Conservation (phyloP, 2,888 invertebrate genomes). For the Chrysotoxum bicinctum region DNA sequence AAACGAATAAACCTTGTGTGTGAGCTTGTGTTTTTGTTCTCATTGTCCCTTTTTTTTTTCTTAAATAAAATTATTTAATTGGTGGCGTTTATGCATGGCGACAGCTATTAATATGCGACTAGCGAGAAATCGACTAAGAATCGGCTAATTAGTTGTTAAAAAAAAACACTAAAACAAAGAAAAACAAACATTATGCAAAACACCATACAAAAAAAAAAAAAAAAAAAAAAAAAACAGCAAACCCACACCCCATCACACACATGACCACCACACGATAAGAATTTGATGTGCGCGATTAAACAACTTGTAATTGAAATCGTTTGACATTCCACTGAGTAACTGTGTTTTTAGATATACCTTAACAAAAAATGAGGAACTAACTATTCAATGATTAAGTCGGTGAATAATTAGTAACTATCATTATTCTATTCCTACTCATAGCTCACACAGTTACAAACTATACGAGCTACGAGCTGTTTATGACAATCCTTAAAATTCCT, state of each 20-base stretch:
- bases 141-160: slow-evolving; percentile 63
- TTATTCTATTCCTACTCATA: not conserved
- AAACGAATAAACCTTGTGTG: not conserved
- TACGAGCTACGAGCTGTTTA: slow-evolving; percentile 58
- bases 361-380: slow-evolving; percentile 41
- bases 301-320: slow-evolving; percentile 73
- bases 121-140: slow-evolving; percentile 40
- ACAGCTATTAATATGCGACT: slow-evolving; percentile 67
- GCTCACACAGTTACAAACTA: not conserved
- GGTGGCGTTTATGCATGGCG: slow-evolving; percentile 71
- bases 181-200: slow-evolving; percentile 60
- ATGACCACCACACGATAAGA: slow-evolving; percentile 43
- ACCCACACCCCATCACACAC: slow-evolving; percentile 28
- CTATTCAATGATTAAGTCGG: slow-evolving; percentile 29
- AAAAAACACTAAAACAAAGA: slow-evolving; percentile 35
- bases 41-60: slow-evolving; percentile 17
- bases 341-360: not conserved
- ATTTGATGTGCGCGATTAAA: slow-evolving; percentile 61
- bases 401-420: slow-evolving; percentile 59
- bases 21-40: not conserved
- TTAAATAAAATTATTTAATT: slow-evolving; percentile 55
- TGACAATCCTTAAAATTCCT: slow-evolving; percentile 70
- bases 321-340: slow-evolving; percentile 60
- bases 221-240: slow-evolving; percentile 21
- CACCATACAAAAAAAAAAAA: slow-evolving; percentile 36